Base-by-base conservation (phyloP, 2,113 vertebrate genomes). In the Phalacrocorax aristotelis region DNA sequence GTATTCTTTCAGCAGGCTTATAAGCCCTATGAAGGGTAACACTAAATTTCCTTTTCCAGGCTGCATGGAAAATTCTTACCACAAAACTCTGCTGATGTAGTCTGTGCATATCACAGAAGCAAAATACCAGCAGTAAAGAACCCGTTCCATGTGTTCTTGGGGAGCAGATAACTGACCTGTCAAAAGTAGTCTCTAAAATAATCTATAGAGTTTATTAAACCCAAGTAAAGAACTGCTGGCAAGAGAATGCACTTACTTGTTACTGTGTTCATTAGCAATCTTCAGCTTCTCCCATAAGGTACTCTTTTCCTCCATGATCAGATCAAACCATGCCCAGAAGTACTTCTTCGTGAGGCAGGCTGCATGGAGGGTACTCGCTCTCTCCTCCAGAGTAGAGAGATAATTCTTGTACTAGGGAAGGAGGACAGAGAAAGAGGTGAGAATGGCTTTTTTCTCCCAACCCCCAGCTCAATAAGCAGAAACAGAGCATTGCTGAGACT, bases 251-350 rank as follows among this genome's bases (percentile, higher is more conserved):
- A 20, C 98, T 97, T 86, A 99, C 99, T 98, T 99, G 95, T 98
- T 83, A 54, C 83, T 97, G 69, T 99, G 98, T 54, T 98, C 91
- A n/a, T 94, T 82, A 27, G 99, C 99, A 86, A 87, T 89, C 88
- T 95, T 92, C 78, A 98, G 95, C 85, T 95, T 98, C 69, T 98
- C 98, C 98, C 96, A 84, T 38, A 97, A 94, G 26, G 69, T 91
- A 5, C 94, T 83, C 95, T 97, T 98, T 93, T 98, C 97, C 71
- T 98, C 97, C 75, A 87, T 97, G 58, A 94, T 61, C 32, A 97
- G 27, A 76, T 98, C 96, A 96, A 98, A 89, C 98, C 99, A 98
- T 6, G 96, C 98, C 51, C 85, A 65, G 83, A 99, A 98, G 62
- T 97, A 95, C 95, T 97, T 98, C 93, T 95, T 98, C 82, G 94